phyloP scores from a whole-genome alignment of 2,888 invertebrate species.

The Lithophane leautieri region DNA sequence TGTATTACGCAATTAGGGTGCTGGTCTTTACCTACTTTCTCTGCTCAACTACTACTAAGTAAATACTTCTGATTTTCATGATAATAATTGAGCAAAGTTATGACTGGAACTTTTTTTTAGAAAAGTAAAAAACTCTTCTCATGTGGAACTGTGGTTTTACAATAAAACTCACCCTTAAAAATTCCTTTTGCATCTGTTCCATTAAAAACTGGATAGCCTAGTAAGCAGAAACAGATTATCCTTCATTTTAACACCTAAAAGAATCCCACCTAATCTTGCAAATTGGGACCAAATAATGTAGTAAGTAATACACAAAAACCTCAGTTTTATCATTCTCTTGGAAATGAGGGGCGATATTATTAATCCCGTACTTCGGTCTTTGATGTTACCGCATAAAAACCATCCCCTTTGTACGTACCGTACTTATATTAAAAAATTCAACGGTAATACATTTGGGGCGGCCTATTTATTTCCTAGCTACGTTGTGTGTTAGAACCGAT shows the following conservation, averaged over 20 bases:
- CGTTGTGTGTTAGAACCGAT: background rate
- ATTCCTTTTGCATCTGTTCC: background rate
- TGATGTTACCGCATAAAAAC: slow-evolving; percentile 64
- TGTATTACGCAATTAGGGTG: no score
- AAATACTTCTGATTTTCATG: no score
- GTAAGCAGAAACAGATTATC: background rate
- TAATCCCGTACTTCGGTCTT: slow-evolving; percentile 59
- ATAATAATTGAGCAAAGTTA: no score
- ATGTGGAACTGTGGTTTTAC: no score
- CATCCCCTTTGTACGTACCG: slow-evolving; percentile 49
- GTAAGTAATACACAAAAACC: slow-evolving; percentile 46
- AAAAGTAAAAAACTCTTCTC: no score
- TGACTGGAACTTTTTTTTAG: no score
- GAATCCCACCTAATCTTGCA: background rate
- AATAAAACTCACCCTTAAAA: background rate
- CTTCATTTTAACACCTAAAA: background rate
- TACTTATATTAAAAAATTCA: slow-evolving; percentile 70
- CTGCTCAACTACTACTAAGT: no score
- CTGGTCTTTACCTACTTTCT: no score
- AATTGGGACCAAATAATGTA: slow-evolving; percentile 25
- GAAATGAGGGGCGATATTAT: slow-evolving; percentile 52
- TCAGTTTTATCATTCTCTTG: slow-evolving; percentile 52
- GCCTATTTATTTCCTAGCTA: slow-evolving; percentile 56
- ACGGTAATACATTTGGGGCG: slow-evolving; percentile 60
- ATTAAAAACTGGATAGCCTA: background rate